These are phyloP conservation scores for Glareola pratincola DNA, from an alignment of 2,113 vertebrate species.

Conservation along the genomic window DNA sequence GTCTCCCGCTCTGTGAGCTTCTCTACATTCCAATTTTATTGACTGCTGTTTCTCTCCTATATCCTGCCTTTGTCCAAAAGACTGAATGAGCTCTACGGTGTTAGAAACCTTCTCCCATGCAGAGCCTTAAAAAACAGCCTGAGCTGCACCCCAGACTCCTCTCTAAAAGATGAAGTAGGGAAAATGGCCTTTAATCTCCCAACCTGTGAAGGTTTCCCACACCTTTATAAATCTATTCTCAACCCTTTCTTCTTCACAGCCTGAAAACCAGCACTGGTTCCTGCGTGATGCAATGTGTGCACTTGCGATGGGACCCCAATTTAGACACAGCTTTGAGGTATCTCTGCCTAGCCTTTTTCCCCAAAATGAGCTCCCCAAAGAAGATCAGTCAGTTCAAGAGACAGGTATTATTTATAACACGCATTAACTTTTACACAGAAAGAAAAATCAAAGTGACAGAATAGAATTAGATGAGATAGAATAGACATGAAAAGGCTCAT, in stretches of 20 bases:
- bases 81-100: background rate
- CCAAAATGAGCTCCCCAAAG: slow-evolving; percentile 27
- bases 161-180: background rate
- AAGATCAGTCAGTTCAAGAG: slow-evolving; percentile 8
- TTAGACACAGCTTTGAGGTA: slow-evolving; percentile 27
- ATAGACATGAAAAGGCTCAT: slow-evolving; percentile 64
- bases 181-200: background rate
- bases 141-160: background rate
- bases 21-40: background rate
- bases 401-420: slow-evolving; percentile 42
- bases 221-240: background rate
- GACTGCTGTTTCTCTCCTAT: background rate
- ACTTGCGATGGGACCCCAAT: background rate
- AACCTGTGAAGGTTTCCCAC: background rate
- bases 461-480: slow-evolving; percentile 62
- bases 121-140: background rate
- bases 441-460: slow-evolving; percentile 56
- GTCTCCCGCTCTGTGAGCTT: background rate
- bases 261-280: background rate
- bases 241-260: background rate
- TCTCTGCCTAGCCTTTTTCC: background rate
- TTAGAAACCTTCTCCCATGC: background rate
- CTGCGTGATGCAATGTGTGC: background rate
- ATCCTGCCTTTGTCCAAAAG: background rate
- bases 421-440: slow-evolving; percentile 31